Evolutionary conservation across 2,888 invertebrate genomes (phyloP).

Genomic region (Pseudoips prasinana): DNA sequence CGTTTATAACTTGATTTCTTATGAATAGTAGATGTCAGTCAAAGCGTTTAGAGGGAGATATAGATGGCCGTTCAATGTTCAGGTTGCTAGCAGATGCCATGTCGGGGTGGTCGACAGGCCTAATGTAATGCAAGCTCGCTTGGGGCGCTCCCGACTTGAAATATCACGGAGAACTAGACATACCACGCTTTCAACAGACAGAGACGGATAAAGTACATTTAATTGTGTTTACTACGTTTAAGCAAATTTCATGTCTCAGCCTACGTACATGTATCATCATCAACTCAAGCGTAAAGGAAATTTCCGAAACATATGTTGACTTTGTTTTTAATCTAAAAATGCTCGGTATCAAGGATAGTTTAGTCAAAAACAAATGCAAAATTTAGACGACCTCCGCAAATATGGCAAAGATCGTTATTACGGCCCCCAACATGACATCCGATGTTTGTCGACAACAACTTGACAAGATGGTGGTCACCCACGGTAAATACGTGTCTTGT

Average conservation of each 20-base stretch:
- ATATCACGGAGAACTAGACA: constrained; percentile 60
- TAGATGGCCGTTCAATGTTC: constrained; percentile 52
- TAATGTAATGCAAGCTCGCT: constrained; percentile 65
- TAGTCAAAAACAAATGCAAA: constrained; percentile 40
- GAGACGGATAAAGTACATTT: too few species aligned
- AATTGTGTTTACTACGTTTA: too few species aligned
- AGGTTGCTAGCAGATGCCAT: constrained; percentile 43
- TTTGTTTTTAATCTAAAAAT: neutral
- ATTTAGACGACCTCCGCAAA: constrained; percentile 36
- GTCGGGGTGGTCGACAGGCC: constrained; percentile 60
- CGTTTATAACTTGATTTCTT: constrained; percentile 45
- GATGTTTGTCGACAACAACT: constrained; percentile 54
- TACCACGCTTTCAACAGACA: constrained; percentile 20
- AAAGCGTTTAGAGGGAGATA: constrained; percentile 8
- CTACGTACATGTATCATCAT: too few species aligned
- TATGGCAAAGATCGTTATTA: constrained; percentile 53
- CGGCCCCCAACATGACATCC: constrained; percentile 60
- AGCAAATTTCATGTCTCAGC: too few species aligned
- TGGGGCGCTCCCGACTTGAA: constrained; percentile 67
- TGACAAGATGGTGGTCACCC: constrained; percentile 60
- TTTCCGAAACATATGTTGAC: too few species aligned
- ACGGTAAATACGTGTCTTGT: constrained; percentile 63
- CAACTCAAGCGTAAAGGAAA: too few species aligned
- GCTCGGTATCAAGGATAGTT: constrained; percentile 19
- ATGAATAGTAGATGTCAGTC: constrained; percentile 45